Base-by-base conservation (phyloP, 2,113 vertebrate species). In the Neotragus moschatus region DNA sequence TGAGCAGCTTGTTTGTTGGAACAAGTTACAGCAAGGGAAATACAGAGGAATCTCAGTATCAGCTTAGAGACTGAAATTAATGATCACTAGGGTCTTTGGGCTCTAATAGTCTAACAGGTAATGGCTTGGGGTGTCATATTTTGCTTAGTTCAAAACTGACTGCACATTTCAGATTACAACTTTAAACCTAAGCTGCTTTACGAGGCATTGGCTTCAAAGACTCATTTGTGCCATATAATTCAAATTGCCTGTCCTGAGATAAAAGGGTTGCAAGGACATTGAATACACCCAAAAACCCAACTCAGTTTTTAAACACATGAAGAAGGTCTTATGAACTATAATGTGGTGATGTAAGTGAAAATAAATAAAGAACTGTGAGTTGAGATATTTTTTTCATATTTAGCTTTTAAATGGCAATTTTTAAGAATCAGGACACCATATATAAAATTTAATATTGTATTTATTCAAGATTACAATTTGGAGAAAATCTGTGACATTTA, bases 161-260 rank as follows among this genome's bases (percentile, higher is more conserved):
- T 87, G 96, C 86, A 49, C 33, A 51, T 77, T 96, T 97, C n/a
- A 70, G 12, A 17, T 91, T 81, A 47, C 55, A 90, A 87, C 5
- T 96, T 96, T 95, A 90, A 96, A 85, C 28, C 15, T 58, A 90
- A 88, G 47, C 19, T 81, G 45, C 21, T 92, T 86, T 91, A 79
- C 79, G 60, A 93, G 75, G 12, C 58, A 82, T 39, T 97, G 26
- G 5, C 73, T 94, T 94, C 49, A 49, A 87, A 95, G 84, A 55
- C 90, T 94, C 58, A 85, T 96, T 97, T 96, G 25, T 96, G 19
- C 28, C 30, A 77, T 93, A 6, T 39, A 90, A 92, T 51, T 96
- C 60, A 92, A 95, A 95, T 96, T 17, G 58, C 13, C 53, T 84
- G 33, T 94, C 93, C 56, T 3, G 51, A 95, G 53, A 90, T 95